Conservation (phyloP, 2,888 invertebrate genomes). For the Scelioninae gen. 1 region DNA sequence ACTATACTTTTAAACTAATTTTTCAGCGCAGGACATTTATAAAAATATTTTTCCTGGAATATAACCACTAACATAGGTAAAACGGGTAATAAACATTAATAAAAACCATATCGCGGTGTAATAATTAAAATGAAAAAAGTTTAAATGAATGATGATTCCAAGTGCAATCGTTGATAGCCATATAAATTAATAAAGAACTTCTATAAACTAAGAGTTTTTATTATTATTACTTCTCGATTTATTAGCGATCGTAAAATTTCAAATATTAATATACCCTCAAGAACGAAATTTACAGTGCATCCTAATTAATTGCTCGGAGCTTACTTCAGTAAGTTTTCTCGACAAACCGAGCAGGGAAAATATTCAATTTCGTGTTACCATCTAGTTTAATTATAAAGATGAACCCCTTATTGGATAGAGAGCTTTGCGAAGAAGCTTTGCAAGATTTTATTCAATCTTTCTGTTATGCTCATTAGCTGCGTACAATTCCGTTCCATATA, state of each 20-base stretch:
- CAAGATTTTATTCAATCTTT: constrained; percentile 49
- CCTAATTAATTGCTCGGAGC: constrained; percentile 45
- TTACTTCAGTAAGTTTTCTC: constrained; percentile 51
- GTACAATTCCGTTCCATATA: constrained; percentile 46
- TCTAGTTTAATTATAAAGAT: constrained; percentile 62
- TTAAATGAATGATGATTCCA: not conserved
- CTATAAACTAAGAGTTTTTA: not conserved
- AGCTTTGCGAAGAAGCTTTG: constrained; percentile 34
- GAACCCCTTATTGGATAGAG: constrained; percentile 56
- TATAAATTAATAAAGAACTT: constrained; percentile 4
- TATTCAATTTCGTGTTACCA: constrained; percentile 57
- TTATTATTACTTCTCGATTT: constrained; percentile 12
- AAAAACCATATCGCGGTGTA: too few relatives aligned
- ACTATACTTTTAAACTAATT: too few relatives aligned
- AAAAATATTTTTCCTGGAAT: too few relatives aligned
- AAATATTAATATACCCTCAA: constrained; percentile 16
- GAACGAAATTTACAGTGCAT: constrained; percentile 49
- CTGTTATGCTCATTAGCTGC: constrained; percentile 17
- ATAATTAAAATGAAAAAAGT: not conserved
- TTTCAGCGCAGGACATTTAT: too few relatives aligned
- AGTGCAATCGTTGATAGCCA: not conserved
- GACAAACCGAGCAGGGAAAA: constrained; percentile 40
- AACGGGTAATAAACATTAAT: too few relatives aligned
- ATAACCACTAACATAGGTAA: too few relatives aligned
- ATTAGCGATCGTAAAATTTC: constrained; percentile 19